phyloP scores from a whole-genome alignment of 2,797 vertebrate genomes.

The Mastacembelus armatus region DNA sequence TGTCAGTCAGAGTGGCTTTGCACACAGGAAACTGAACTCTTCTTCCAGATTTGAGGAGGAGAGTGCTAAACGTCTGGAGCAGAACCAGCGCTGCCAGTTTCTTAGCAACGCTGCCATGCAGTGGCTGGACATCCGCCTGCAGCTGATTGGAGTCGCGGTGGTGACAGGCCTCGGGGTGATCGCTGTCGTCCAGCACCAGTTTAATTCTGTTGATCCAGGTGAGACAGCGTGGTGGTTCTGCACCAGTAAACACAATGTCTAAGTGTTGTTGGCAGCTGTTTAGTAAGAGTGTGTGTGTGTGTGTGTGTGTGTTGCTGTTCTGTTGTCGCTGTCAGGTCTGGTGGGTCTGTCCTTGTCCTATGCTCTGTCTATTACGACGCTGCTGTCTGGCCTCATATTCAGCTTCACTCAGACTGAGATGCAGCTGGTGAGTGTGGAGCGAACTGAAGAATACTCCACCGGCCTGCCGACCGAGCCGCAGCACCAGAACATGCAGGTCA shows the following conservation, averaged over 20 bases:
- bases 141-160: constrained; percentile 93
- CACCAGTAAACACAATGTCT: accelerated
- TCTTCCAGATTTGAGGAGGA: constrained; percentile 90
- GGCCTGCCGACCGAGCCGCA: constrained; percentile 87
- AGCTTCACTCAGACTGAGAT: constrained; percentile 94
- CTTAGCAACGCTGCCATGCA: constrained; percentile 88
- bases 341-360: constrained; percentile 95
- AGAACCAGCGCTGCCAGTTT: constrained; percentile 95
- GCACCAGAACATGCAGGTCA: constrained; percentile 82
- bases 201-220: constrained; percentile 90
- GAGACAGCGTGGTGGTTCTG: constrained; percentile 9
- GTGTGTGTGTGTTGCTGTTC: background rate
- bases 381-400: constrained; percentile 92
- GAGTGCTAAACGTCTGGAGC: constrained; percentile 86
- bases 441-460: constrained; percentile 92
- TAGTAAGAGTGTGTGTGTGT: background rate
- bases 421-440: constrained; percentile 96
- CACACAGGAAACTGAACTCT: background rate
- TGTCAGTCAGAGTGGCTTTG: background rate
- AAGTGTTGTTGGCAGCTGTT: background rate
- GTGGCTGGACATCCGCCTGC: constrained; percentile 97
- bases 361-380: constrained; percentile 90
- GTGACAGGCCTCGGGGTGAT: constrained; percentile 88
- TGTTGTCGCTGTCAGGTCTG: constrained; percentile 82
- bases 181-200: constrained; percentile 91